A percentile compares a stretch with the other conserved stretches of the same genome.
Evolutionary conservation across 1,140 invertebrate species (phyloP).

Genomic region (Tetragonula clypearis): DNA sequence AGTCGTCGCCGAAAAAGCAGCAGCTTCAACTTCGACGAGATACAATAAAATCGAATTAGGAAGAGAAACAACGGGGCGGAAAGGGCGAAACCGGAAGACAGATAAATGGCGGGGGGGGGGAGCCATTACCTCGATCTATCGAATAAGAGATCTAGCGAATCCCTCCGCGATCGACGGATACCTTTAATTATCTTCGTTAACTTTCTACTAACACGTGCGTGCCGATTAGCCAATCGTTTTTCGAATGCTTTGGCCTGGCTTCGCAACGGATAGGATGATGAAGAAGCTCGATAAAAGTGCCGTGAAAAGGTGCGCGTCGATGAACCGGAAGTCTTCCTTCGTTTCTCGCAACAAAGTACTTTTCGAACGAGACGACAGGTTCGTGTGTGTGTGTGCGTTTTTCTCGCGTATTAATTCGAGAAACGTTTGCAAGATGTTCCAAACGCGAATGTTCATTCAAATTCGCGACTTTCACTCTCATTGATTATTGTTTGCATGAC

Average conservation of each 20-base stretch:
- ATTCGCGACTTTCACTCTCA: background rate
- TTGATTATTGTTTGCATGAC: background rate
- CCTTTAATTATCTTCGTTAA: conserved; percentile 50
- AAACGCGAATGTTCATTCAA: background rate
- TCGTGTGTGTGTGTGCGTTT: background rate
- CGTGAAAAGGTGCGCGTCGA: background rate
- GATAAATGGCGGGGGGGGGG: background rate
- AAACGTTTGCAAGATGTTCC: background rate
- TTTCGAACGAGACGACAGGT: background rate
- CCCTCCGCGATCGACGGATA: conserved; percentile 26
- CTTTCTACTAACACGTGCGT: conserved; percentile 23
- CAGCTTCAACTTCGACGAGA: background rate
- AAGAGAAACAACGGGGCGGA: too few relatives aligned
- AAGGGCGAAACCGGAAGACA: background rate
- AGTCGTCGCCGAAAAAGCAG: background rate
- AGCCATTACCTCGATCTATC: conserved; percentile 30
- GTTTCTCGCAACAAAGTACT: background rate
- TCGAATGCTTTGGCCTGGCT: conserved; percentile 8
- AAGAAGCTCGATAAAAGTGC: conserved; percentile 1
- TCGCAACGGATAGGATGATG: conserved; percentile 20
- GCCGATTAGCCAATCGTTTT: background rate
- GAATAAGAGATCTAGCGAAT: conserved; percentile 1
- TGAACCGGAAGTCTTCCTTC: conserved; percentile 28
- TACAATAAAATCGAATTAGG: conserved; percentile 1
- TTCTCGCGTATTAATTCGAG: background rate